Evolutionary conservation across 1,140 invertebrate genomes (phyloP), one percentile per base, ranked within the genome.

Genomic region (Heliconius hermathena): DNA sequence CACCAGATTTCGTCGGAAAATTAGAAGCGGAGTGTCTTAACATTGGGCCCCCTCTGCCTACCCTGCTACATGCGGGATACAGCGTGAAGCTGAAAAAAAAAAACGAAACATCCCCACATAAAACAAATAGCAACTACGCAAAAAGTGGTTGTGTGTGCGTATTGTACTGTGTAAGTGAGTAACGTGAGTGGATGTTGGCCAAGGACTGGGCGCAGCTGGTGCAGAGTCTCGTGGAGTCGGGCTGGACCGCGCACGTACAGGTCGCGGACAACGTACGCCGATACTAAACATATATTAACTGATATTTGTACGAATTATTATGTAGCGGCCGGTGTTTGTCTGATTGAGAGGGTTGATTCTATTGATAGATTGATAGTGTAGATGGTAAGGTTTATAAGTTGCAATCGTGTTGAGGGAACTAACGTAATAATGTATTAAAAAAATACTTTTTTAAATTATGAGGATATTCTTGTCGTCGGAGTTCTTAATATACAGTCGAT

Each of bases 151-250:
- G 79, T 81, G 77, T 84, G 83, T 87, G 84, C 80, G 76, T 83
- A 57, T 57, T 9, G 54, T 57, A 66, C 22, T 66, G 22, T 78
- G 85, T 90, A 87, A 84, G 85, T 87, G 85, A 88, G 88, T 93
- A 91, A 93, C 90, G 85, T 92, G 90, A 88, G 91, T 94, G 89
- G 92, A 90, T 94, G 91, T 93, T 91, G 92, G 88, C 88, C 88
- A 95, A 96, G 97, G 97, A 97, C 95, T 97, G 97, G 97, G 96
- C 96, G 94, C 96, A 97, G 95, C 95, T 97, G 95, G 96, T 97
- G 93, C 96, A 97, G 95, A 97, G 96, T 94, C 96, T 97, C 91
- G 95, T 97, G 95, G 97, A 97, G 95, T 96, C 96, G 89, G 97
- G 96, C 88, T 97, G 97, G 96, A 97, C 96, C 94, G 96, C 96